phyloP scores from a whole-genome alignment of 2,797 vertebrate genomes.

The Necrosyrtes monachus region DNA sequence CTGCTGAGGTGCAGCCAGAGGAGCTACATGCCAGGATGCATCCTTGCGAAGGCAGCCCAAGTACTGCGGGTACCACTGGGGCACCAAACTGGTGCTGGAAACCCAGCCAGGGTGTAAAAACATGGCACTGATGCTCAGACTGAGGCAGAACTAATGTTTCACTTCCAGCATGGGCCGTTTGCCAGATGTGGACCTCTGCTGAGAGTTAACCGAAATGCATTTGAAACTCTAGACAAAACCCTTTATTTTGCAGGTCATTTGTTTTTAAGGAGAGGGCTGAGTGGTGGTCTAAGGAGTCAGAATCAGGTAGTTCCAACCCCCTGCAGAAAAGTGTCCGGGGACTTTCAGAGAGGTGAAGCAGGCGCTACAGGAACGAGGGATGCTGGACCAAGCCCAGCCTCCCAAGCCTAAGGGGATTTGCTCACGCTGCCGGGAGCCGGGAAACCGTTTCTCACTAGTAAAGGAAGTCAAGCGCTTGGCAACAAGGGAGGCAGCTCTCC shows the following conservation, averaged over 20 bases:
- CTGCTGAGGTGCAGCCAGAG: not conserved
- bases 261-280: not conserved
- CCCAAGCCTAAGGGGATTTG: not conserved
- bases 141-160: not conserved
- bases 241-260: not conserved
- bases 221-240: not conserved
- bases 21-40: not conserved
- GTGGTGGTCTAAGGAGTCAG: not conserved
- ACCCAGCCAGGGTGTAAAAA: not conserved
- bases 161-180: not conserved
- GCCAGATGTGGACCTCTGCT: not conserved
- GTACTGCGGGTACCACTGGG: not conserved
- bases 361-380: not conserved
- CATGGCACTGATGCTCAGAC: not conserved
- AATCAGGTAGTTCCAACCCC: not conserved
- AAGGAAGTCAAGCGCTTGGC: constrained; percentile 43
- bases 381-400: constrained; percentile 4
- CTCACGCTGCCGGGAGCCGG: not conserved
- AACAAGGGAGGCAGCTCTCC: constrained; percentile 49
- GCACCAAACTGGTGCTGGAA: not conserved
- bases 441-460: constrained; percentile 42
- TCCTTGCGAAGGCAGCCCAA: not conserved
- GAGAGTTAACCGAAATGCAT: not conserved
- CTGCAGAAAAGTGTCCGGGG: not conserved
- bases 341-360: not conserved